Evolutionary conservation across 2,888 invertebrate species (phyloP), one percentile per base, ranked within the genome.

Genomic region (Nycteola revayana): DNA sequence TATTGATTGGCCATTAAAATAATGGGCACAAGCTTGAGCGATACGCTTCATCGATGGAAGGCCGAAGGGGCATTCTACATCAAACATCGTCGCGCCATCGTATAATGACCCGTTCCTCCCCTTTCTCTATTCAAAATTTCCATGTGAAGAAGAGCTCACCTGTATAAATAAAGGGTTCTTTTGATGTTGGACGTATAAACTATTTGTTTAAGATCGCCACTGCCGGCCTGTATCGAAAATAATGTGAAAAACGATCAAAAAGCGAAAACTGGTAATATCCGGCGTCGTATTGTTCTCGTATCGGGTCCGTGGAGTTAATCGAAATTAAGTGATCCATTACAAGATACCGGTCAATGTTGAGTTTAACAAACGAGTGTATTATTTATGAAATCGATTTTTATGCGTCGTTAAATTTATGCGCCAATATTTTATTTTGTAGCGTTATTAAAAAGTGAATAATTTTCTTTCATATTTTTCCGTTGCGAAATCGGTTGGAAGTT

Each of bases 271-370:
- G 80, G 77, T 81, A 86, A 86, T 86, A 79, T 86, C 86, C 87
- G 81, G 84, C 59, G 66, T 59, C 53, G 75, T 77, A 85, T 85
- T 85, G 86, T 86, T 83, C 74, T 66, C 63, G 55, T 66, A 63
- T 64, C 54, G 46, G 63, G 67, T 67, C 70, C 69, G 74, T 60
- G 53, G 62, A 65, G 74, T 75, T 85, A 83, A 84, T 85, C 84
- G 83, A 83, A 85, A 86, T 83, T 85, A 85, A 86, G 87, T 81
- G 87, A 87, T 85, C 85, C 84, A 84, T 85, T 81, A 77, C 80
- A 75, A 74, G 84, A 83, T 83, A 83, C 79, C 71, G 73, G 76
- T 63, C 60, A 59, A 52, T 51, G 51, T 66, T 66, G 65, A 67
- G 59, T 68, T 75, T 67, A 72, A 74, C 71, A 70, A 75, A 74